Evolutionary conservation across 2,888 invertebrate species (phyloP), one percentile per base, ranked within the genome.

Genomic region (Trissolcus japonicus): DNA sequence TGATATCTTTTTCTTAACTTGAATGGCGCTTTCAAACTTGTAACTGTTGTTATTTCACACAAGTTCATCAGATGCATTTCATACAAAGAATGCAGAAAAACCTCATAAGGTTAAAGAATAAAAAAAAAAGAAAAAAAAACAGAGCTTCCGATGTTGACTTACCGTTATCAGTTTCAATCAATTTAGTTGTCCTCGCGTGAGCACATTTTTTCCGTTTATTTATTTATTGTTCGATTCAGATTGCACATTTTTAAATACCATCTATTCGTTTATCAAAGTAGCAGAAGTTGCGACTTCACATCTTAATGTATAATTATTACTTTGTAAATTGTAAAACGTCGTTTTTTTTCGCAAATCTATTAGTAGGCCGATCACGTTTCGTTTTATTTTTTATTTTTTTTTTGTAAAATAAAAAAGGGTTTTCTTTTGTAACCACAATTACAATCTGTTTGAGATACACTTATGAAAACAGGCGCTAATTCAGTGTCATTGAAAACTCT

Each of bases 201-300:
- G 46, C 16, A 46, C 51, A 51, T 3, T 16, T 17, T 9, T 51
- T 19, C n/a, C 51, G 13, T 51, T 54, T 54, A 54, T 54, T 54
- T 54, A 54, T 54, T 54, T 54, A 51, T 51, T 51, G 11, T 51
- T 51, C 51, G 11, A 19, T 51, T 51, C 17, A 17, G 11, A 19
- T 51, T 51, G 9, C 19, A 17, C 51, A 13, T 17, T 51, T 13
- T 51, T 51, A 19, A 51, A 51, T 6, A 48, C 48, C 35, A 35
- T 35, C 35, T 35, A 11, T 35, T 35, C 9, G 35, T 35, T 35
- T 11, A 35, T 11, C 35, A 11, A 35, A 35, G 35, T 6, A 35
- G 1, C 35, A 35, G 35, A 11, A 35, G 35, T 11, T 35, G 7
- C 11, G 11, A 35, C 35, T 35, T 35, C 35, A 11, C 7, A 7